phyloP scores from a whole-genome alignment of 2,797 vertebrate species.

The Rhinatrema bivittatum region DNA sequence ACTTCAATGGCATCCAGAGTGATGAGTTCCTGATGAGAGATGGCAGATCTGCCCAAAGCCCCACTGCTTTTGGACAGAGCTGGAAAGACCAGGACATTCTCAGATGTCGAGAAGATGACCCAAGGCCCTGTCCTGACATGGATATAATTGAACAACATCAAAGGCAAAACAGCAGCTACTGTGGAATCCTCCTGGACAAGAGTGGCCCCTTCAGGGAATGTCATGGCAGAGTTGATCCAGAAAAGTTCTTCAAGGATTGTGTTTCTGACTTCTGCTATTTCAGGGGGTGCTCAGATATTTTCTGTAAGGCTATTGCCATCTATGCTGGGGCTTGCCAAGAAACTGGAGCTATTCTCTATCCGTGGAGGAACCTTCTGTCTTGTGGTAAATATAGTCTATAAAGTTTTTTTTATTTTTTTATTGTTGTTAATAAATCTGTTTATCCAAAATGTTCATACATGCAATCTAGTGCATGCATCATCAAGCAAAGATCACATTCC shows the following conservation, averaged over 20 bases:
- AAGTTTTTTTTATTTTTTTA: constrained; percentile 56
- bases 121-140: constrained; percentile 11
- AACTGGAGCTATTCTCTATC: constrained; percentile 7
- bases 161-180: constrained; percentile 3
- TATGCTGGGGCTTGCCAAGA: constrained; percentile 35
- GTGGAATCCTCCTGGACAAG: constrained; percentile 24
- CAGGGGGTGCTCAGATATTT: constrained; percentile 29
- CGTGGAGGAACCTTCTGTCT: constrained; percentile 29
- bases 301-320: constrained; percentile 25
- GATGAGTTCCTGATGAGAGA: constrained; percentile 69
- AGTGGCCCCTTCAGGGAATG: constrained; percentile 34
- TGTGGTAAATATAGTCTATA: constrained; percentile 30
- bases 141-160: neutral
- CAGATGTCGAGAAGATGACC: neutral
- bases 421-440: no score
- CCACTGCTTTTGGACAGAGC: constrained; percentile 76
- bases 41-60: constrained; percentile 51
- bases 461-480: no score
- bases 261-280: constrained; percentile 39
- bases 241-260: constrained; percentile 29
- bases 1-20: constrained; percentile 77
- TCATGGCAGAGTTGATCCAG: constrained; percentile 18
- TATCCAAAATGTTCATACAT: no score
- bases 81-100: constrained; percentile 64
- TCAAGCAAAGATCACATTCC: no score